Base-by-base conservation (phyloP, 37 sponge, comb jelly and placozoan genomes). In the Hexactinellida sp. region DNA sequence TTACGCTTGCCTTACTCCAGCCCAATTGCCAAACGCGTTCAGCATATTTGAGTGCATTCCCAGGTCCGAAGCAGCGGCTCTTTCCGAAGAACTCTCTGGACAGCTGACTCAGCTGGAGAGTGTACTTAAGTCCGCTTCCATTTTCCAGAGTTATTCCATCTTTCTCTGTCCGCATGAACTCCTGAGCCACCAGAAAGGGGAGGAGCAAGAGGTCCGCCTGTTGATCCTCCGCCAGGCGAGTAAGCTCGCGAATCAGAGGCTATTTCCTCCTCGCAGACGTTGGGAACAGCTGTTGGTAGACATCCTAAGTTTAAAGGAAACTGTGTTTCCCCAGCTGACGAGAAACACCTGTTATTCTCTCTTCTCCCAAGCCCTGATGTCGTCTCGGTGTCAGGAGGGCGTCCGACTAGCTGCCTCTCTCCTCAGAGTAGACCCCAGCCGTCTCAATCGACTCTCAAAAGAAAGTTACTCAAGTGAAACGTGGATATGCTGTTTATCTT, bases 31-130 rank as follows among this genome's bases (percentile, higher is more conserved):
- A 7, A 63, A 63, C 76, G 76, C 76, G 5, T 63, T 63, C 76
- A 63, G 76, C 30, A 63, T 63, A 63, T 63, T 63, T 63, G 76
- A 63, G 76, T 63, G 76, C 13, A 10, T 63, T 7, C 76, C 76
- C 30, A 5, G 28, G 5, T 25, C 28, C 3, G 34, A 63, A 7
- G 76, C 1, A 63, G 10, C 13, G 5, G 47, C 47, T 41, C 5
- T 41, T 13, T n/a, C n/a, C n/a, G 47, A 41, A 41, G 30, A 10
- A 10, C 25, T 63, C 21, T 10, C 76, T 25, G 5, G 19, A 25
- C 76, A 63, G 13, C 76, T 63, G 5, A 63, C 3, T 7, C 76
- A 63, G 30, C 76, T 63, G 30, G 76, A 63, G 30, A 63, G 3
- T 7, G 34, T 63, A 25, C 76, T 63, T 63, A 63, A 63, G 34